These are phyloP conservation scores for Strix occidentalis DNA, from an alignment of 2,797 vertebrate species.

Conservation along the genomic window DNA sequence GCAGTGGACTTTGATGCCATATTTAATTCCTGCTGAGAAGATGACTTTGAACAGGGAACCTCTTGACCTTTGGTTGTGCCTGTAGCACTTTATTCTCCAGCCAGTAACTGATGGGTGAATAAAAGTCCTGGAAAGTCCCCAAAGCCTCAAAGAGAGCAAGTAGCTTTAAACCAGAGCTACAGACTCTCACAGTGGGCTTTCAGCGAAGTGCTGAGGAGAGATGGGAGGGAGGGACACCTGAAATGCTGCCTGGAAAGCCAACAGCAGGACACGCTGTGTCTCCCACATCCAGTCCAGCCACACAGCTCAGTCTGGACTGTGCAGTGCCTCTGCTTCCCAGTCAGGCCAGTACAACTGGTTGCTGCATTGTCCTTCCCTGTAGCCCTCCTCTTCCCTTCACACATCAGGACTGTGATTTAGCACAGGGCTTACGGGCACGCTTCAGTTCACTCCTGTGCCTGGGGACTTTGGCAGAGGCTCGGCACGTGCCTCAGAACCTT, in stretches of 20 bases:
- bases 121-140: not conserved
- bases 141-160: not conserved
- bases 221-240: not conserved
- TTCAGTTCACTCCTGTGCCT: fast-evolving
- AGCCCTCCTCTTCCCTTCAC: not conserved
- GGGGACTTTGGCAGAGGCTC: not conserved
- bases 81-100: not conserved
- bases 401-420: not conserved
- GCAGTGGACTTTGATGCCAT: not conserved
- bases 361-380: not conserved
- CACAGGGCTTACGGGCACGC: not conserved
- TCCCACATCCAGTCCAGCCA: not conserved
- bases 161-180: not conserved
- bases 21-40: conserved; percentile 1
- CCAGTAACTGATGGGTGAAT: not conserved
- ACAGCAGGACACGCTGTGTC: fast-evolving
- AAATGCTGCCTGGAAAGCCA: not conserved
- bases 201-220: not conserved
- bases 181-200: not conserved
- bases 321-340: not conserved
- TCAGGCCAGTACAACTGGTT: not conserved
- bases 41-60: not conserved
- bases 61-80: not conserved
- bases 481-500: not conserved
- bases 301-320: not conserved